A percentile compares a stretch with the other conserved stretches of the same genome.
These are phyloP conservation scores for Cyrtonyx montezumae DNA, from an alignment of 2,113 vertebrate species.

Conservation along the genomic window DNA sequence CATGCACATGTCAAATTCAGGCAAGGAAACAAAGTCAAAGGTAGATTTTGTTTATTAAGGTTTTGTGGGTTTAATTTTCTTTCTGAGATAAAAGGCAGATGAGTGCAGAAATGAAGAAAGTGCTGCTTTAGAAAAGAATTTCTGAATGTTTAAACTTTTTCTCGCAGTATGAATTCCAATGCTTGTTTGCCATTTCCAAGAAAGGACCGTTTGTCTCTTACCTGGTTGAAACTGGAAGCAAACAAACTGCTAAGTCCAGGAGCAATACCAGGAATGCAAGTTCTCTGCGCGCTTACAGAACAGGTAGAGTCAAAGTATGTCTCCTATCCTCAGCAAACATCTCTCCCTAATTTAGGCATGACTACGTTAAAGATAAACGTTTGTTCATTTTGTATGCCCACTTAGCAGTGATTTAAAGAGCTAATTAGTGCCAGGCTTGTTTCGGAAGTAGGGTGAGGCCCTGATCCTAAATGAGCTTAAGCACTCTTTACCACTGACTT, in stretches of 20 bases:
- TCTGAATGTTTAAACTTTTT: conserved; percentile 67
- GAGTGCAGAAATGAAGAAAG: conserved; percentile 36
- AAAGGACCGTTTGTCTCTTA: conserved; percentile 55
- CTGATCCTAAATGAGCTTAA: not conserved
- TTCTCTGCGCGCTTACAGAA: not conserved
- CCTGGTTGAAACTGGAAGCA: conserved; percentile 54
- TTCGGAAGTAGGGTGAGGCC: not conserved
- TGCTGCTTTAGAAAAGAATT: conserved; percentile 63
- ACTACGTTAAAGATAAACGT: not conserved
- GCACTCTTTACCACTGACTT: not conserved
- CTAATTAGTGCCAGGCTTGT: not conserved
- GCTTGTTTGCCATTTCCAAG: conserved; percentile 63
- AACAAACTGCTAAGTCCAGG: conserved; percentile 8
- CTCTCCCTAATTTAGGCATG: not conserved
- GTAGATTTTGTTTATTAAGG: conserved; percentile 28
- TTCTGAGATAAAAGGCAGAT: conserved; percentile 49
- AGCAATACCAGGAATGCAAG: not conserved
- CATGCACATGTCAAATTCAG: not conserved
- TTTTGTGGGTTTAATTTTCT: conserved; percentile 52
- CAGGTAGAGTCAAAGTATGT: not conserved
- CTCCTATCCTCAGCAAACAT: not conserved
- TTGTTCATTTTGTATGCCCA: not conserved
- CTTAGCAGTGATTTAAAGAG: not conserved
- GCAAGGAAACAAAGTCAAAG: conserved; percentile 43
- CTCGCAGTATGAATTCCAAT: conserved; percentile 66